Base-by-base conservation (phyloP, 2,888 invertebrate genomes). In the Periphyllus acericola region DNA sequence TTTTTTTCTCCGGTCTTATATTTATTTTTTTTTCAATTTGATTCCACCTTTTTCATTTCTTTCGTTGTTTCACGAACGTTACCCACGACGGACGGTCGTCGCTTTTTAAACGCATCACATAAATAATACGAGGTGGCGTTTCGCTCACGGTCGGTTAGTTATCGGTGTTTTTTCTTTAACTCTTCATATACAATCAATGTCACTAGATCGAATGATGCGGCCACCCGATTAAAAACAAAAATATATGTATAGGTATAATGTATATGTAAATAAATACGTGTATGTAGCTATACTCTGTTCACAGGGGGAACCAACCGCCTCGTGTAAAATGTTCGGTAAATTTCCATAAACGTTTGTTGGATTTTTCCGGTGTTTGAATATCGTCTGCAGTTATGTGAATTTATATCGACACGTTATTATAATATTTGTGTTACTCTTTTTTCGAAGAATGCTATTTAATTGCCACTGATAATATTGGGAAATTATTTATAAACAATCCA, bases 121-220 rank as follows among this genome's bases (percentile, higher is more conserved):
- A 52, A 74, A 81, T 87, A 87, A 87, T 81, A 32, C 80, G 87
- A 81, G 81, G 81, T 81, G 87, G 81, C 87, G 55, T 81, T 87
- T 87, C 6, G 87, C 87, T 87, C 66, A 87, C 81, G 87, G 87
- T 87, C 87, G 81, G 87, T 87, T 87, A 81, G 60, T 19, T 36
- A 25, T 75, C 55, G 71, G 72, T 72, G 60, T 60, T 72, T 80
- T 71, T 68, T 32, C 60, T 74, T 55, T 36, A 72, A 55, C 80
- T 72, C 74, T 78, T 71, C 60, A 29, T 74, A 55, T 60, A 60
- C 32, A 36, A 87, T 80, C 80, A 87, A 40, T 80, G 87, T 87
- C 80, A 81, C 36, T 40, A 80, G 46, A 75, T 52, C 66, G 55
- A 52, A 21, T 71, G 46, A 76, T 66, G 68, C 78, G 34, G 86